Percentiles rank a stretch among this genome's conserved stretches.
phyloP scores from a whole-genome alignment of 2,113 vertebrate species.

The Trinectes maculatus region DNA sequence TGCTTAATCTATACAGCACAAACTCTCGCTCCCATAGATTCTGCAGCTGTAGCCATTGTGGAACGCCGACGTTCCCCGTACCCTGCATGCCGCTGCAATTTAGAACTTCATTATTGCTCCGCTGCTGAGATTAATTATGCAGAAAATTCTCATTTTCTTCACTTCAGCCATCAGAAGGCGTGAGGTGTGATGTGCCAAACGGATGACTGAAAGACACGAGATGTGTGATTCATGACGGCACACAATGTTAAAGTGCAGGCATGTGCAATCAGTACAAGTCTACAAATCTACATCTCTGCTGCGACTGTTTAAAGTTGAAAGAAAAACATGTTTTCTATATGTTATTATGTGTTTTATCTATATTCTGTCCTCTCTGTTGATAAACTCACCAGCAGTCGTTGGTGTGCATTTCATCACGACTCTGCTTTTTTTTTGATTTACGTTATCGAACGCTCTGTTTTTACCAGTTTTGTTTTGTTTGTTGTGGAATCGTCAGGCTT shows the following conservation, averaged over 20 bases:
- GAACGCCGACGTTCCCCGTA: slow-evolving; percentile 13
- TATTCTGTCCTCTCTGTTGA: neutral
- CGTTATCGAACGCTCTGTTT: neutral
- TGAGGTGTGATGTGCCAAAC: slow-evolving; percentile 42
- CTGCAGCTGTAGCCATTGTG: slow-evolving; percentile 54
- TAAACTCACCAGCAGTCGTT: neutral
- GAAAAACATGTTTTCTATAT: too few relatives aligned
- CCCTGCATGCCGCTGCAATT: slow-evolving; percentile 49
- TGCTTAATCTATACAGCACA: slow-evolving; percentile 42
- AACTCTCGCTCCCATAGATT: slow-evolving; percentile 15
- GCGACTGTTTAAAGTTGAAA: too few relatives aligned
- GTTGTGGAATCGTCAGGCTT: neutral
- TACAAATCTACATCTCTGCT: neutral
- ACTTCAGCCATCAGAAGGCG: slow-evolving; percentile 47
- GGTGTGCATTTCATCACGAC: neutral
- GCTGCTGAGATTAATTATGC: slow-evolving; percentile 72
- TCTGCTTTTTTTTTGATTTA: neutral
- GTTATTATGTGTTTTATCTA: neutral
- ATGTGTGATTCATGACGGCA: slow-evolving; percentile 7
- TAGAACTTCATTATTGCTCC: slow-evolving; percentile 64
- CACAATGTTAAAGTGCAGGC: neutral
- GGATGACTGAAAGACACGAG: slow-evolving; percentile 28
- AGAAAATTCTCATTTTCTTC: slow-evolving; percentile 71
- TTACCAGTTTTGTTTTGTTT: neutral
- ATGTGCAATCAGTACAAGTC: neutral